Evolutionary conservation across 2,113 vertebrate species (phyloP).

Genomic region (Trogon surrucura): DNA sequence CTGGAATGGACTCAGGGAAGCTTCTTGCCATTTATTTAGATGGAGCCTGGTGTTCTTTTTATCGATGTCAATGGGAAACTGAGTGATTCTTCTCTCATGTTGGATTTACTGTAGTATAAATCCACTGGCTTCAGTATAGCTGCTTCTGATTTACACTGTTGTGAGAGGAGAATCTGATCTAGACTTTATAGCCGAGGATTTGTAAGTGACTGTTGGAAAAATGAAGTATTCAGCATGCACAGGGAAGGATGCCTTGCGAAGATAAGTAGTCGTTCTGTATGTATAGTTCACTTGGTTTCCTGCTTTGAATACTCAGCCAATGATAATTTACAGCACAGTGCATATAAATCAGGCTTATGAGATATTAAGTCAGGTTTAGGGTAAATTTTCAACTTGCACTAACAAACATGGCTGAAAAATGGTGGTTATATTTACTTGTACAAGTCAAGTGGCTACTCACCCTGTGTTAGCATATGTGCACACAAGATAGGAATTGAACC

Average conservation of each 20-base stretch:
- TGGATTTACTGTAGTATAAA: constrained; percentile 2
- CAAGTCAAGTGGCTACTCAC: not conserved
- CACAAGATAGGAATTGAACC: not conserved
- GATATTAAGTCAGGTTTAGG: not conserved
- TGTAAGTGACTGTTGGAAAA: not conserved
- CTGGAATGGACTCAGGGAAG: not conserved
- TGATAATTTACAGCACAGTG: not conserved
- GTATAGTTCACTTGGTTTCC: not conserved
- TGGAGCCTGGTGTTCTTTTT: not conserved
- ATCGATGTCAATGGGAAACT: not conserved
- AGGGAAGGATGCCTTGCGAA: not conserved
- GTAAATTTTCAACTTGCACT: not conserved
- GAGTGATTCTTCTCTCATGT: not conserved
- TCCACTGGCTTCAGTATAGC: not conserved
- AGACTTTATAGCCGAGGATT: not conserved
- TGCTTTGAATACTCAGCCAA: not conserved
- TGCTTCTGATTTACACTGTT: not conserved
- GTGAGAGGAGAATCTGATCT: not conserved
- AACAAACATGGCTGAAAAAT: not conserved
- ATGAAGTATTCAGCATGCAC: not conserved
- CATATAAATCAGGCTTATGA: not conserved
- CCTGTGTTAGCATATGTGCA: not conserved
- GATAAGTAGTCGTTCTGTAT: not conserved
- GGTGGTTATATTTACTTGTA: not conserved
- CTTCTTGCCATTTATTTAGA: constrained; percentile 2